These are phyloP conservation scores for Crenichthys baileyi DNA, from an alignment of 2,797 vertebrate genomes.

Conservation along the genomic window DNA sequence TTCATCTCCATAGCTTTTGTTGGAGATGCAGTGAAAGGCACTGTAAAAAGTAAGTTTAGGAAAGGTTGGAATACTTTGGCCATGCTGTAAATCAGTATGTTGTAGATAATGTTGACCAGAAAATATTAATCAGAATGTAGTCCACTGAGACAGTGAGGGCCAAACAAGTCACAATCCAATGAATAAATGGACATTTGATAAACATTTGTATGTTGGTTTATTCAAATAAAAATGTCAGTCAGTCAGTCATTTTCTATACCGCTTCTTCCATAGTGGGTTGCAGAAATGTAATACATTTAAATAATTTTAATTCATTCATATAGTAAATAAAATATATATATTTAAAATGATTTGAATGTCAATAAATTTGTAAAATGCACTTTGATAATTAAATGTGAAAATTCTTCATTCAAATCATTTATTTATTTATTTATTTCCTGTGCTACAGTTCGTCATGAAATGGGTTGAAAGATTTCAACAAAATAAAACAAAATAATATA, in stretches of 20 bases:
- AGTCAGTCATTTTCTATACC: too few species aligned
- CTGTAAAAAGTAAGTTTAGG: conserved; percentile 88
- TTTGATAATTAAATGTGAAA: too few species aligned
- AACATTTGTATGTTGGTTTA: background rate
- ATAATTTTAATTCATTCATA: too few species aligned
- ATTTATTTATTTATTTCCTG: background rate
- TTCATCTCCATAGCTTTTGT: conserved; percentile 96
- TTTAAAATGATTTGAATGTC: too few species aligned
- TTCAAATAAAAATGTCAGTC: background rate
- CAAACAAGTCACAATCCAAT: background rate
- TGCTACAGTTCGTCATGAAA: background rate
- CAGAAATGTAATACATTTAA: too few species aligned
- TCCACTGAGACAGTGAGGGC: conserved; percentile 26
- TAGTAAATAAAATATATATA: too few species aligned
- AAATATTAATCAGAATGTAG: conserved; percentile 30
- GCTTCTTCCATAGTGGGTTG: too few species aligned
- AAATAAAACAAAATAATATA: too few species aligned
- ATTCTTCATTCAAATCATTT: background rate
- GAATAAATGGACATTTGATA: background rate
- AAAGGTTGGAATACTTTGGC: conserved; percentile 30
- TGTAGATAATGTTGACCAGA: conserved; percentile 33
- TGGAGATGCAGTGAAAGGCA: conserved; percentile 92
- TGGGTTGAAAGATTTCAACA: too few species aligned
- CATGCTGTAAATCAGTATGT: conserved; percentile 28
- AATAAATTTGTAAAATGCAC: too few species aligned